Evolutionary conservation across 2,888 invertebrate genomes (phyloP).

Genomic region (Carcina quercana): DNA sequence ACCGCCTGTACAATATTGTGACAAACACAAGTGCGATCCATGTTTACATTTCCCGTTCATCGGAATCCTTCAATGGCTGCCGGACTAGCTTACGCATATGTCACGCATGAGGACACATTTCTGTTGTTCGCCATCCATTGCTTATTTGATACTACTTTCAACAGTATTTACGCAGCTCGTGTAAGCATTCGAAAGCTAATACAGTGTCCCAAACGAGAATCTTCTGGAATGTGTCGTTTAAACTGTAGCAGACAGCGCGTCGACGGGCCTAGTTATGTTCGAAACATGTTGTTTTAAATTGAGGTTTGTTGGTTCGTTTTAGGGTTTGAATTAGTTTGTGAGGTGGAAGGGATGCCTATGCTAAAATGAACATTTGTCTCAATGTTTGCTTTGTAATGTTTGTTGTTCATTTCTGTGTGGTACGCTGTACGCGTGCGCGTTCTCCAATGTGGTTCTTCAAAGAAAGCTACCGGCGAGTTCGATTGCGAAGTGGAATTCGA

Average conservation of each 20-base stretch:
- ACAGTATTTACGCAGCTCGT: conserved; percentile 5
- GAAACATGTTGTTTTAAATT: conserved; percentile 15
- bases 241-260: conserved; percentile 39
- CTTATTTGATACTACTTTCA: conserved; percentile 1
- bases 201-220: background rate
- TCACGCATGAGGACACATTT: conserved; percentile 18
- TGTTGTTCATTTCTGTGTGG: no score
- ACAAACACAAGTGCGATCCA: background rate
- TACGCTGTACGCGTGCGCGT: no score
- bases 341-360: background rate
- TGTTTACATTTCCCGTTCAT: conserved; percentile 27
- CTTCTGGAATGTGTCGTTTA: conserved; percentile 16
- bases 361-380: conserved; percentile 2
- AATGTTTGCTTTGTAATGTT: no score
- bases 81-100: conserved; percentile 9
- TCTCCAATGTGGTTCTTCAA: no score
- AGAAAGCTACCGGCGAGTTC: no score
- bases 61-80: conserved; percentile 22
- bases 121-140: conserved; percentile 19
- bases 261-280: conserved; percentile 25
- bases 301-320: conserved; percentile 9
- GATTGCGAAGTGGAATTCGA: no score
- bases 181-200: conserved; percentile 17
- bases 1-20: background rate
- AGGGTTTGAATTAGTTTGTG: background rate